Evolutionary conservation across 2,113 vertebrate genomes (phyloP), one percentile per base, ranked within the genome.

Genomic region (Poecilia latipinna): DNA sequence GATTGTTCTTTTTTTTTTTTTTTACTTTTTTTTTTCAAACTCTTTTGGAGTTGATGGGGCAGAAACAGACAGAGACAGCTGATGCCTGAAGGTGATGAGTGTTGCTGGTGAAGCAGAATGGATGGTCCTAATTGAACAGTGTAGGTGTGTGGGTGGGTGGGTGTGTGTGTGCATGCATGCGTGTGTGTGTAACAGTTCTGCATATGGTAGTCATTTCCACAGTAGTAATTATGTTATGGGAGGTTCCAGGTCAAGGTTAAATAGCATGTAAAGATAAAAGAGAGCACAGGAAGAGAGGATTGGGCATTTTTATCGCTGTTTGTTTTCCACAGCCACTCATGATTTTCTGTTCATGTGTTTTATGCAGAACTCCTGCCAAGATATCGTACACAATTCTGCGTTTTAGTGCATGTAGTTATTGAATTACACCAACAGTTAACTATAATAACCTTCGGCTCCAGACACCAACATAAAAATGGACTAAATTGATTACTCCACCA

Each of bases 181-280:
- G 37, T 70, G 42, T 65, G 29, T 68, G 66, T 33, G 29, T 61
- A 51, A 13, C 71, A 60, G 65, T 72, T 74, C 65, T 70, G 72
- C 44, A 88, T 87, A 85, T 86, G 65, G 80, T 70, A 82, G 75
- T 44, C 70, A 85, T 93, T 92, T 88, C 88, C 86, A 88, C 89
- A 79, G 88, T 33, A 85, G 87, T 88, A 92, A 89, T 90, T 90
- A 90, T 86, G 64, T 51, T n/a, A 77, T 79, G 33, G 77, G 69
- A 87, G 77, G 80, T 86, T 88, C 83, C 70, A 87, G 91, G 90
- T 86, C 86, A 83, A 87, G 89, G 87, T 89, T 89, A 90, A 91
- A 90, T 90, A 89, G 83, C 87, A 84, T 86, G 85, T 77, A 81
- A 84, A 90, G 84, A 90, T 89, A 70, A 84, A 88, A 85, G 83